Conservation (phyloP, 2,888 invertebrate genomes). For the Cantharis nigra region DNA sequence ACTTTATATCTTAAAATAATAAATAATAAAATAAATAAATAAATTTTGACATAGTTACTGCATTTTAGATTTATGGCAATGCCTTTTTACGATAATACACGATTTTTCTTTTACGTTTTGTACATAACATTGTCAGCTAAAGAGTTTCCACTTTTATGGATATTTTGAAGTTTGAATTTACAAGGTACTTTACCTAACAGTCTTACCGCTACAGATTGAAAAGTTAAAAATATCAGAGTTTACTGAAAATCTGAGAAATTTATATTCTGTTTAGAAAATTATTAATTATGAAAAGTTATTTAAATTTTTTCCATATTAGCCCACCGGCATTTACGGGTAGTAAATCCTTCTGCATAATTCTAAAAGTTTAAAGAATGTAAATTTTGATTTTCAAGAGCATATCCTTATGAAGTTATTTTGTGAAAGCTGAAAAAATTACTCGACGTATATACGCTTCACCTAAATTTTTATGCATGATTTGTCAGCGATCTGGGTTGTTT, state of each 20-base stretch:
- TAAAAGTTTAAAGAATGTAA: neutral
- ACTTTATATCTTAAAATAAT: neutral
- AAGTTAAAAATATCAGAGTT: neutral
- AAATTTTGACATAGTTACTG: neutral
- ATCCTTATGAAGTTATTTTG: neutral
- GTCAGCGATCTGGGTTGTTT: neutral
- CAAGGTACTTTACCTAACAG: neutral
- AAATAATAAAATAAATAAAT: neutral
- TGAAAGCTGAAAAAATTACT: neutral
- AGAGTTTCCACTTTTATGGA: neutral
- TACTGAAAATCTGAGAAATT: neutral
- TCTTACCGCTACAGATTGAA: neutral
- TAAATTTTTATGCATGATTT: neutral
- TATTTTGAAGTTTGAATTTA: neutral
- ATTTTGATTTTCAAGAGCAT: neutral
- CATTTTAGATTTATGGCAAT: constrained; percentile 3
- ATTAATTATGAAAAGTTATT: neutral
- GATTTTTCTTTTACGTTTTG: constrained; percentile 26
- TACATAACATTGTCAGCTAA: constrained; percentile 17
- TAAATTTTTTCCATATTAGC: neutral
- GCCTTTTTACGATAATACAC: constrained; percentile 31
- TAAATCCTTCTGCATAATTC: neutral
- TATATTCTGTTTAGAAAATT: neutral
- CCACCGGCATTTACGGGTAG: neutral
- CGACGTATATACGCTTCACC: neutral